Conservation (phyloP, 1,140 invertebrate genomes). For the Formica exsecta region DNA sequence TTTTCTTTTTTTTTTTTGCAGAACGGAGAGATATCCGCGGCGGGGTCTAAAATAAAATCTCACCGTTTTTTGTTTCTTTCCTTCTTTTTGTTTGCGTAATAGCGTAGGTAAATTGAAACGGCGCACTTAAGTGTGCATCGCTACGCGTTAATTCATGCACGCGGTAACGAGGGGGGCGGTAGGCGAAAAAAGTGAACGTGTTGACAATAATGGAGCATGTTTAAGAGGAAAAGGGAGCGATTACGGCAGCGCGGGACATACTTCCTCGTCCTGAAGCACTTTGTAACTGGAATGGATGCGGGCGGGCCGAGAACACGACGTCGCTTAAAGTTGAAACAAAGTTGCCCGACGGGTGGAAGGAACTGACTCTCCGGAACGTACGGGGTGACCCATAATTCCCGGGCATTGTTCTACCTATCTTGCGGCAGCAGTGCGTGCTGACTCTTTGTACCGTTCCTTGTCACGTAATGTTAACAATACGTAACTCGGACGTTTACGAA, state of each 20-base stretch:
- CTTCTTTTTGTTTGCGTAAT: conserved; percentile 5
- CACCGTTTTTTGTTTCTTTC: background rate
- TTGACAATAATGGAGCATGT: conserved; percentile 65
- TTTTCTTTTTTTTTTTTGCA: too few relatives aligned
- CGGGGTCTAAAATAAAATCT: background rate
- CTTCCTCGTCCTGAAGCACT: conserved; percentile 68
- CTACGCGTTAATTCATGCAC: conserved; percentile 33
- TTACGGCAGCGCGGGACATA: conserved; percentile 66
- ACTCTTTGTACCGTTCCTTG: conserved; percentile 29
- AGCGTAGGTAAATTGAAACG: conserved; percentile 7
- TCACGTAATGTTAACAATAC: background rate
- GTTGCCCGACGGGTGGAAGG: conserved; percentile 54
- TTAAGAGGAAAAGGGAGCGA: conserved; percentile 71
- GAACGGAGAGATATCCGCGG: background rate
- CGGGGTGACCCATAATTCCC: conserved; percentile 63
- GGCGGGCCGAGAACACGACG: conserved; percentile 68
- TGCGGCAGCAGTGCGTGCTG: background rate
- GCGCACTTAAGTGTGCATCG: background rate
- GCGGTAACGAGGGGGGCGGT: conserved; percentile 7
- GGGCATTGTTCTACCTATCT: conserved; percentile 45
- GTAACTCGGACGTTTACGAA: background rate
- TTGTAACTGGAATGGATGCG: conserved; percentile 77
- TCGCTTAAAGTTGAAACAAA: conserved; percentile 77
- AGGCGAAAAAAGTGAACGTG: conserved; percentile 44
- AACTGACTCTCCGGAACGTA: conserved; percentile 51